Conservation (phyloP, 2,113 vertebrate genomes). For the Oryzias curvinotus region DNA sequence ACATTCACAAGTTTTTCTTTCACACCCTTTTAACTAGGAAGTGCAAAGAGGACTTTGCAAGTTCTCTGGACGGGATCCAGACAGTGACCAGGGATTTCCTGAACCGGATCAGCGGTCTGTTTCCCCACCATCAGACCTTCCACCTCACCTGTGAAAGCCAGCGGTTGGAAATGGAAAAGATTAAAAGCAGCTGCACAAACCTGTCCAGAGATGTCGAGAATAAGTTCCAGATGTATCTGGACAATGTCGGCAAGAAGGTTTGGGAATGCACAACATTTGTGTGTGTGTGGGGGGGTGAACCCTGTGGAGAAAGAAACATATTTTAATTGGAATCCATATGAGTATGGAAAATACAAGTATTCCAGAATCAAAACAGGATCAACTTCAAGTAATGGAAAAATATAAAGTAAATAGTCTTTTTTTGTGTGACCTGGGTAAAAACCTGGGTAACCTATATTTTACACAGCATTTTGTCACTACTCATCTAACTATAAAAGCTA, state of each 20-base stretch:
- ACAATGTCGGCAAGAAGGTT: constrained; percentile 66
- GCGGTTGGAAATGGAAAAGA: constrained; percentile 58
- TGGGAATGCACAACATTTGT: neutral
- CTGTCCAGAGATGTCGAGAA: constrained; percentile 71
- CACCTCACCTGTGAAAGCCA: constrained; percentile 77
- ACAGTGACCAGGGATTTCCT: constrained; percentile 71
- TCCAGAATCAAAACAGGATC: neutral
- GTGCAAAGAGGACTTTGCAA: constrained; percentile 78
- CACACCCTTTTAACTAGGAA: constrained; percentile 43
- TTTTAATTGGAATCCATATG: neutral
- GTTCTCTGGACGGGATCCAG: constrained; percentile 73
- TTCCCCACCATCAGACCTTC: constrained; percentile 71
- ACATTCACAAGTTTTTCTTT: neutral
- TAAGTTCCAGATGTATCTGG: constrained; percentile 70
- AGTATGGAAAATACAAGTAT: neutral
- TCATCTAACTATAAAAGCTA: too few species aligned
- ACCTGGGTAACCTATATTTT: too few species aligned
- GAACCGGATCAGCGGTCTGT: constrained; percentile 70
- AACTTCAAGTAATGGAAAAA: neutral
- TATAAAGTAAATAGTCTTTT: neutral
- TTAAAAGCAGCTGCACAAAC: constrained; percentile 67
- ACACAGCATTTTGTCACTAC: too few species aligned
- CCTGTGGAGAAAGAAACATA: neutral
- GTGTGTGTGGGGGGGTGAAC: neutral
- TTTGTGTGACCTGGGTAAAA: too few species aligned